These are phyloP conservation scores for Elephas maximus DNA, from an alignment of 2,113 vertebrate species.

Conservation along the genomic window DNA sequence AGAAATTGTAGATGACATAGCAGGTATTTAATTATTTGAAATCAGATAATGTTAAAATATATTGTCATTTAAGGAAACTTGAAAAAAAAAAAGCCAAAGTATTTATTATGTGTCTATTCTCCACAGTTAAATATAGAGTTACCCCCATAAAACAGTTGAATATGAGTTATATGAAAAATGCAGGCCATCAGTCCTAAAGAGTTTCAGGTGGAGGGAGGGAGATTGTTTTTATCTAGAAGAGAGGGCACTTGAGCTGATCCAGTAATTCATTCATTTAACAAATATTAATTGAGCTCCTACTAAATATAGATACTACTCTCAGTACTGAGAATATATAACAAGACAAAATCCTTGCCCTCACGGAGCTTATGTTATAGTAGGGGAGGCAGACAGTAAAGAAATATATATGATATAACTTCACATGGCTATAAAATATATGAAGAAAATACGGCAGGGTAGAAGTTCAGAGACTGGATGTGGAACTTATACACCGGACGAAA, in stretches of 20 bases:
- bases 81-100: background rate
- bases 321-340: background rate
- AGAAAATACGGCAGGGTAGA: background rate
- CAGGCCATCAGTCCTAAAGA: background rate
- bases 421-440: background rate
- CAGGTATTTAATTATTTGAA: slow-evolving; percentile 89
- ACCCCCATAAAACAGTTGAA: background rate
- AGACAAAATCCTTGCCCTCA: background rate
- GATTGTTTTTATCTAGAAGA: background rate
- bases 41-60: slow-evolving; percentile 16
- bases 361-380: background rate
- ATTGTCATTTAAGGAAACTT: background rate
- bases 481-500: background rate
- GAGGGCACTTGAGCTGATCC: background rate
- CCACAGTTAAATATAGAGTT: background rate
- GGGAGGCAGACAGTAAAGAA: background rate
- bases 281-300: background rate
- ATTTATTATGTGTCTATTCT: background rate
- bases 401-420: background rate
- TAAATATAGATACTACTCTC: background rate
- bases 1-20: slow-evolving; percentile 98
- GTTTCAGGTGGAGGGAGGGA: background rate
- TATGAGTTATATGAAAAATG: slow-evolving; percentile 37
- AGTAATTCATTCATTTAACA: background rate
- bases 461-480: background rate